Evolutionary conservation across 2,888 invertebrate genomes (phyloP).

Genomic region (Macrosiphum euphorbiae): DNA sequence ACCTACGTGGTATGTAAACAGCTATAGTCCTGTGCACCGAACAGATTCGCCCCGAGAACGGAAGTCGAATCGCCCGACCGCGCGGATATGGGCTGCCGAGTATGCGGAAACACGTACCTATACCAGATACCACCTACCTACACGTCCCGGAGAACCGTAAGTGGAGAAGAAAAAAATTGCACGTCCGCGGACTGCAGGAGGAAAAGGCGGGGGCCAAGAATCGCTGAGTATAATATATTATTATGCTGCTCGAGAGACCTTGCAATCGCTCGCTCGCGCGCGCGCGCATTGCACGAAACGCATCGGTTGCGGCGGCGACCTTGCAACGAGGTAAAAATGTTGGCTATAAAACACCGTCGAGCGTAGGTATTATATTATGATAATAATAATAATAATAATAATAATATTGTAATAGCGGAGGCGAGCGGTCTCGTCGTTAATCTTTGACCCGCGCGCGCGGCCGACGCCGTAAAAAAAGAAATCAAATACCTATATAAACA

Average conservation of each 20-base stretch:
- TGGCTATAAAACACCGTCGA: conserved; percentile 16
- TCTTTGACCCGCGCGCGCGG: conserved; percentile 4
- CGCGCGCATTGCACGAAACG: conserved; percentile 42
- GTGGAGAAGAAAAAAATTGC: not conserved
- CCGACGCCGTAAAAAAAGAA: not conserved
- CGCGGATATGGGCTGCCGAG: not conserved
- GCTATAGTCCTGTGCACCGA: not conserved
- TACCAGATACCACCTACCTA: not conserved
- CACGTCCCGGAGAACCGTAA: not conserved
- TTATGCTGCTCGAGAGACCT: conserved; percentile 32
- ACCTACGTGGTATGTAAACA: not conserved
- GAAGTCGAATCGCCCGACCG: not conserved
- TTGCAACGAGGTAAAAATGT: conserved; percentile 40
- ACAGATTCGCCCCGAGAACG: not conserved
- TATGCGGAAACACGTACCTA: conserved; percentile 10
- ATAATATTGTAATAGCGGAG: not conserved
- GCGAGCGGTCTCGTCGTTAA: conserved; percentile 16
- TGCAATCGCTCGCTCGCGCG: conserved; percentile 11
- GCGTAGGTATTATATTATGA: not conserved
- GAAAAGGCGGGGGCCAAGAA: not conserved
- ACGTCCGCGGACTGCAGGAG: not conserved
- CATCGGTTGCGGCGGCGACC: conserved; percentile 44
- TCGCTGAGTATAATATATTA: not conserved
- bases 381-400: not conserved
- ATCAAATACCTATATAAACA: not conserved